Evolutionary conservation across 92 coral and sea anemone genomes (phyloP), one percentile per base, ranked within the genome.

Genomic region (Zoanthus sansibaricus): DNA sequence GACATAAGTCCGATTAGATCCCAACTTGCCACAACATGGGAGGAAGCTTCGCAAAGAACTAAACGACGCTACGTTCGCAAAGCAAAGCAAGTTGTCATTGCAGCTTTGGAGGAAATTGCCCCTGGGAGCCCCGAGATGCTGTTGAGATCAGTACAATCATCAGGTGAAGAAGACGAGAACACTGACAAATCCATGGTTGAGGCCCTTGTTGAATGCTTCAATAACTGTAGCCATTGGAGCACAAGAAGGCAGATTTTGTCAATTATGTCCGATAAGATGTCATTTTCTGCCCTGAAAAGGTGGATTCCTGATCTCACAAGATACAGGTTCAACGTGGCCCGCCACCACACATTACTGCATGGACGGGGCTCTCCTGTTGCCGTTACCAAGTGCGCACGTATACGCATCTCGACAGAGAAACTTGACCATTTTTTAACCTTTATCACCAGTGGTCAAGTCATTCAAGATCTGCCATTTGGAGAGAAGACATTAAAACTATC

Each of bases 391-490:
- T 14, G 17, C 62, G 17, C 62, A 56, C 14, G 62, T 9, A 56
- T 56, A 14, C 17, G 15, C 17, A 14, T 56, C 17, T 10, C 62
- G 15, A 10, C 62, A 9, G 62, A 75, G 16, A 42, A 77, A 42
- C 86, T 87, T 6, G 86, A 87, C 68, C 90, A 87, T 48, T 87
- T 87, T 58, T 58, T 87, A 46, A 25, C 86, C 42, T 87, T 87
- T 87, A 87, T 87, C n/a, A 77, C 86, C 9, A 87, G 90, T 47
- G 56, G 76, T 17, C 54, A 77, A 20, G 62, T 87, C 16, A 64
- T 87, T 33, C 90, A 87, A 42, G 86, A 87, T 45, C 33, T 87
- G 48, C 86, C 90, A 7, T 87, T 87, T 87, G 90, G 90, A 25
- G 90, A 87, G 67, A 62, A 59, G 44, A 59, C 82, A 11, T 14